phyloP scores from a whole-genome alignment of 2,113 vertebrate species.

The Motacilla tschutschensis region DNA sequence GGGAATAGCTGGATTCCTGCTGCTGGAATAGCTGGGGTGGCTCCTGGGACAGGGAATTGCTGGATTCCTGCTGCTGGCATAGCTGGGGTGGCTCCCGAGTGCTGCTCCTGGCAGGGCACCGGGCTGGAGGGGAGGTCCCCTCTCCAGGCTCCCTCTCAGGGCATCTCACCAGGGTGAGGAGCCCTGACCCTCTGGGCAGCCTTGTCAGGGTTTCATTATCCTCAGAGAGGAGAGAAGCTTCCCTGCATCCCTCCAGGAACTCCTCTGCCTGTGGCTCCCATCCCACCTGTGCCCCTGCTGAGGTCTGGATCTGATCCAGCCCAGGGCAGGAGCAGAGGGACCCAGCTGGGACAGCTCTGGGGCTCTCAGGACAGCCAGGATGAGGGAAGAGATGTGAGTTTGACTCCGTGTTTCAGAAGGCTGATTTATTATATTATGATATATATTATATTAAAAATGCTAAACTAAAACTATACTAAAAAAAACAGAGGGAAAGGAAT shows the following conservation, averaged over 20 bases:
- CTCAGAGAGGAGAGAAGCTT: neutral
- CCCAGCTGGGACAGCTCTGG: too few species aligned
- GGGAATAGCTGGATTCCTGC: neutral
- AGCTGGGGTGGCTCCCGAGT: too few species aligned
- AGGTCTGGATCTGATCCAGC: fast-evolving
- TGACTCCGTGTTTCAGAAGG: too few species aligned
- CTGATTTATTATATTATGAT: too few species aligned
- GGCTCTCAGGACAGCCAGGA: too few species aligned
- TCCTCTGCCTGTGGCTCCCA: fast-evolving
- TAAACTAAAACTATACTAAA: too few species aligned
- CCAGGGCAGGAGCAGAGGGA: neutral
- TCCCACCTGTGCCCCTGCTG: fast-evolving
- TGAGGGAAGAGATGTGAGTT: too few species aligned
- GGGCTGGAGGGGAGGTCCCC: neutral
- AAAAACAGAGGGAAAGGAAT: too few species aligned
- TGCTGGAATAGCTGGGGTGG: neutral
- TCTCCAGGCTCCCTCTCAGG: too few species aligned
- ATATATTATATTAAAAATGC: too few species aligned
- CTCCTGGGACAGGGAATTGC: neutral
- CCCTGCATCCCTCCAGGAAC: neutral
- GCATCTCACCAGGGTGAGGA: too few species aligned
- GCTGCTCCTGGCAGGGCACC: neutral
- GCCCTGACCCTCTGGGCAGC: neutral
- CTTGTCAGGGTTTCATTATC: neutral
- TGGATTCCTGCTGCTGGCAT: too few species aligned